Evolutionary conservation across 2,797 vertebrate species (phyloP), one percentile per base, ranked within the genome.

Genomic region (Phoxinus dragarum): DNA sequence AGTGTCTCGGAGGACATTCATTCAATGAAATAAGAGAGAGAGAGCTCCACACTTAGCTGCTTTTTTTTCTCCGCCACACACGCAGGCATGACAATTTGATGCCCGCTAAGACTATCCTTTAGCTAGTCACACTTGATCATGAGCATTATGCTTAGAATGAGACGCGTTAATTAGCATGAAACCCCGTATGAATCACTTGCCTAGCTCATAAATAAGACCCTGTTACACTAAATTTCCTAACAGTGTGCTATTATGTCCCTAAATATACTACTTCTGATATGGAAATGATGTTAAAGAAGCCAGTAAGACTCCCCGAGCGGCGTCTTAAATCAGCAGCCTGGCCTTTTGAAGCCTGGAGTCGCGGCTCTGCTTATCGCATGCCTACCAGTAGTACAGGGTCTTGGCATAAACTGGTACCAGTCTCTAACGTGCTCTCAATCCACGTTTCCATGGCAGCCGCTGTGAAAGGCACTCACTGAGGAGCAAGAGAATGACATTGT

Each of bases 401-500:
- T 95, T 93, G 94, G 93, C 93, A 95, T 91, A 94, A 96, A 95
- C 93, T 94, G 94, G 94, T 95, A 96, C 95, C 93, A 90, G 94
- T 95, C 93, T 93, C 93, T 91, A 93, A 89, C 90, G 77, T 94
- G 94, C 93, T 95, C 94, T 94, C 95, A 95, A 93, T 88, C 91
- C 94, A 93, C 2, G 95, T 96, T 96, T 93, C 95, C 95, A 96
- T 96, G 95, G 95, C 94, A 96, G 95, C 95, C 90, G 87, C 91
- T 88, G 90, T 95, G 94, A 95, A 95, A 95, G 93, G 93, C 92
- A 84, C 92, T 95, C 93, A 93, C 92, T 95, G 91, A 93, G 89
- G 91, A 95, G 91, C 86, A 93, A 94, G 94, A 93, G 91, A 95
- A 93, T 93, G 93, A 94, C 93, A 93, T 90, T 94, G 94, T 95